Base-by-base conservation (phyloP, 2,797 vertebrate species). In the Parambassis ranga region DNA sequence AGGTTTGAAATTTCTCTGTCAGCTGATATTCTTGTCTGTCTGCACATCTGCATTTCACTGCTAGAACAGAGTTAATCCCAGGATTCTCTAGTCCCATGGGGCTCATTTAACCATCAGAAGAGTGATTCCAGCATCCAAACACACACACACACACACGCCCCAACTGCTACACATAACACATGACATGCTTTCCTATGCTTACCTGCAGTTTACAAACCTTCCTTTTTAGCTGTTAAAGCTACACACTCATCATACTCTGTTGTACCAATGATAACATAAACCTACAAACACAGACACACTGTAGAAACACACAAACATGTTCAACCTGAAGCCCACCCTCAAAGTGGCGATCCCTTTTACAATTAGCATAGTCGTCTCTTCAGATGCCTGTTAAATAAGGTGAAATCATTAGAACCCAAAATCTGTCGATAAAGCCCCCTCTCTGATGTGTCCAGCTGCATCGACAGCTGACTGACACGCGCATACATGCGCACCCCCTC, bases 321-420 rank as follows among this genome's bases (percentile, higher is more conserved):
- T 52, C 68, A 66, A 62, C 60, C 53, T 38, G 27, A 70, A 68
- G 62, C 65, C 55, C 68, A 60, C 53, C 72, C 76, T 43, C 68
- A 65, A 82, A 78, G 75, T 86, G 83, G 63, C 71, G 30, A 76
- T 78, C 79, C 91, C 87, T 94, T 91, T 93, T 89, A 90, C 85
- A 91, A 97, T 98, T 96, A 96, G 95, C 96, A 96, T 96, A 94
- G 93, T 93, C 92, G 94, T 93, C 93, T 92, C 84, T 92, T 95
- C 94, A 94, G 94, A 96, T 94, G 93, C 92, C 94, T 95, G 92
- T 96, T 95, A 96, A 98, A 96, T 96, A 95, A 95, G 93, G 87
- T 93, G 92, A 73, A 94, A 96, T 98, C 95, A 94, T 94, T 95
- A 96, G 93, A 93, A 92, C 95, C 93, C 94, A 92, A 79, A 85